Base-by-base conservation (phyloP, 2,888 invertebrate species). In the Cacoxenus indagator region DNA sequence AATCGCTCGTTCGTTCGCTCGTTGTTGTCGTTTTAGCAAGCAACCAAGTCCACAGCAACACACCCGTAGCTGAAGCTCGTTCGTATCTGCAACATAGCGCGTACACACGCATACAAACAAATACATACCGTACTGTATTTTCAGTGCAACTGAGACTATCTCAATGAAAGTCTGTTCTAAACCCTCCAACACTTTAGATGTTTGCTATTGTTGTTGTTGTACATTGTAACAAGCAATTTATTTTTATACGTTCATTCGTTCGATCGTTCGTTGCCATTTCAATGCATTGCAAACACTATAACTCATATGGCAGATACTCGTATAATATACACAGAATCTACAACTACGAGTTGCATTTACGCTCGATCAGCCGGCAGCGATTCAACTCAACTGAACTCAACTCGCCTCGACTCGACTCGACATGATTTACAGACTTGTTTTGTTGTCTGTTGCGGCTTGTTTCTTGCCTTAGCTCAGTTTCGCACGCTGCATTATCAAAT, bases 161-260 rank as follows among this genome's bases (percentile, higher is more conserved):
- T 51, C 48, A 51, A 51, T 51, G 48, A 17, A 51, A 51, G 17
- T 46, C 61, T 22, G 37, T 11, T 5, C 55, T 24, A 17, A n/a
- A n/a, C n/a, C 43, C 29, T 27, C 11, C 11, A 8, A 2, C 5
- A 9, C 31, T 55, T n/a, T 46, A 54, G 59, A 64, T 69, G 46
- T 57, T 55, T 37, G 37, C 14, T 37, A 14, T 37, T 55, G 27
- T 27, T 24, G 14, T 64, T 64, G 45, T 43, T n/a, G 26, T 8
- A 43, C 72, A 67, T 70, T 73, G 72, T 64, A 77, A 76, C 70
- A 72, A 73, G 68, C 72, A 65, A 29, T 77, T 75, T 76, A 72
- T 75, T 71, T 71, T 70, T 61, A 55, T 71, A 74, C 76, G 75
- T 57, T n/a, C n/a, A n/a, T n/a, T n/a, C n/a, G n/a, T n/a, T n/a